Base-by-base conservation (phyloP, 2,113 vertebrate genomes). In the Nematolebias whitei region DNA sequence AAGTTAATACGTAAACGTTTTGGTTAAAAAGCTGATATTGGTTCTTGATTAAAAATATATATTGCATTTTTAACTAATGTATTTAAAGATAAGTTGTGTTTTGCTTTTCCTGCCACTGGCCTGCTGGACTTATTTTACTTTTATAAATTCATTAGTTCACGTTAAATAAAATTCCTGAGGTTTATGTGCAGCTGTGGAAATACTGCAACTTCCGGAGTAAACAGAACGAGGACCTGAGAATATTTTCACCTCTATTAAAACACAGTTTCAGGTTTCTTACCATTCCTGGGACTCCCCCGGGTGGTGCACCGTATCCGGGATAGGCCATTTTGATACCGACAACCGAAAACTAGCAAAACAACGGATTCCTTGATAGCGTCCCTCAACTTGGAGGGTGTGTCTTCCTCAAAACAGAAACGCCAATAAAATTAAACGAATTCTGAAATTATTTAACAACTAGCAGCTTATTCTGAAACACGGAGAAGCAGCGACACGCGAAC, bases 271-370 rank as follows among this genome's bases (percentile, higher is more conserved):
- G 0, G 0, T 0, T 54, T 23, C 87, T 78, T 80, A 92, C 90
- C 87, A 59, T 78, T 63, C 71, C 79, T 13, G 82, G 65, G 9
- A 52, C 60, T 64, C 86, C 83, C 0, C 79, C 82, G 0, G 77
- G 58, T 0, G 39, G 73, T 18, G 79, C 87, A 0, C 91, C 90
- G 41, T 89, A 91, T 65, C 91, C 90, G 3, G 57, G 80, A 54
- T 24, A 91, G 2, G 74, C 88, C 89, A 92, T 92, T 16, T 62
- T 32, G 43, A 26, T 14, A 5, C 10, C 24, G 9, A 0, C n/a
- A n/a, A 12, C 2, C 9, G 47, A 48, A 57, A 51, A 48, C 12
- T 2, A 16, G 40, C 1, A 15, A 57, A 70, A 22, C 0, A 1
- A 12, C 8, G 6, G 39, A 2, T 23, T 35, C 0, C 9, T 45